Evolutionary conservation across 2,797 vertebrate genomes (phyloP).

Genomic region (Hippocampus kuda): DNA sequence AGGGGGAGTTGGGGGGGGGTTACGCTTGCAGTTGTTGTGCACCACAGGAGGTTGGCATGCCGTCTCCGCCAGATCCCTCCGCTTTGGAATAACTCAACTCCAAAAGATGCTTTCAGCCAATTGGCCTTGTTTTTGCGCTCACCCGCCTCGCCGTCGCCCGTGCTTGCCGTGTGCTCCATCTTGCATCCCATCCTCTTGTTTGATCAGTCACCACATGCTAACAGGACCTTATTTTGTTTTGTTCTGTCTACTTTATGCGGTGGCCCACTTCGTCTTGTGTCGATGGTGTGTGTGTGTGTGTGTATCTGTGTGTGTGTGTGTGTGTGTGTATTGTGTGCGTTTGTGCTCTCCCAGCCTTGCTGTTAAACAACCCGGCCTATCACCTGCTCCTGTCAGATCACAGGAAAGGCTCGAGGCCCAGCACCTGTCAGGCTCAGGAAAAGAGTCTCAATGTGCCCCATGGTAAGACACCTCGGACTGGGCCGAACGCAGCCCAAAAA

Average conservation of each 20-base stretch:
- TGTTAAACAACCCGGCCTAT: constrained; percentile 92
- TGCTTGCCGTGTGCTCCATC: constrained; percentile 19
- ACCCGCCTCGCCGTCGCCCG: constrained; percentile 22
- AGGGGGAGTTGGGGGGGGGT: not conserved
- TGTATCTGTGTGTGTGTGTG: constrained; percentile 28
- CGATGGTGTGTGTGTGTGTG: not conserved
- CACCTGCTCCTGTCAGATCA: constrained; percentile 87
- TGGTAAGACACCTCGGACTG: constrained; percentile 68
- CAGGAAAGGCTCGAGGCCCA: constrained; percentile 70
- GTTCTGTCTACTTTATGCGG: constrained; percentile 27
- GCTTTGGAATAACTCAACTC: constrained; percentile 40
- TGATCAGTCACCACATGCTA: constrained; percentile 40
- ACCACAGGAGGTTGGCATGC: constrained; percentile 50
- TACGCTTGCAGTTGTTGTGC: constrained; percentile 21
- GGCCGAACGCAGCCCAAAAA: constrained; percentile 13
- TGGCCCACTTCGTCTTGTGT: constrained; percentile 19
- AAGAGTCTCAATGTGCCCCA: constrained; percentile 77
- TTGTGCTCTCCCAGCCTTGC: constrained; percentile 71
- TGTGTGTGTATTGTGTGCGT: constrained; percentile 32
- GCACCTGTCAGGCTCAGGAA: constrained; percentile 70
- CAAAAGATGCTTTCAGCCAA: constrained; percentile 36
- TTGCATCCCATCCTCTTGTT: constrained; percentile 17
- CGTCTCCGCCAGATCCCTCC: constrained; percentile 28
- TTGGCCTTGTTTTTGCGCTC: constrained; percentile 15
- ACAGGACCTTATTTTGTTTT: constrained; percentile 38